Percentiles rank a stretch among this genome's conserved stretches.
Conservation (phyloP, 1,140 invertebrate species). For the Matsumurasca onukii region DNA sequence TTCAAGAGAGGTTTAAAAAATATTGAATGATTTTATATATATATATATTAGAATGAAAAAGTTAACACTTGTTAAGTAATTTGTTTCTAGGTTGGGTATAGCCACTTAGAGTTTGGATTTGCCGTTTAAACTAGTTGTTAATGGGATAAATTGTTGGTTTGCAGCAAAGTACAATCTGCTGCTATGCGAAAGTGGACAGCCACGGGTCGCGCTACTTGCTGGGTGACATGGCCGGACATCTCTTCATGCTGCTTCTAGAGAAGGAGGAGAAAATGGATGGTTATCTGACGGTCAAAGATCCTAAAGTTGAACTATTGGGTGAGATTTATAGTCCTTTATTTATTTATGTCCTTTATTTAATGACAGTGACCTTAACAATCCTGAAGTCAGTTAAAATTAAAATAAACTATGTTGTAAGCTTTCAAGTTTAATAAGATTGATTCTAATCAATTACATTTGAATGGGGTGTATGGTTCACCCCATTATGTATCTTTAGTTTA, state of each 20-base stretch:
- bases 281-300: slow-evolving; percentile 75
- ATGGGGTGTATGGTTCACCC: too few species aligned
- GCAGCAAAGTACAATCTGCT: slow-evolving; percentile 91
- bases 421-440: too few species aligned
- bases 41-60: too few species aligned
- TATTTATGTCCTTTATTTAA: neutral
- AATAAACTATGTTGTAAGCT: too few species aligned
- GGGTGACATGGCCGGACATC: slow-evolving; percentile 91
- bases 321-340: slow-evolving; percentile 42
- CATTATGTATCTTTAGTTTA: too few species aligned
- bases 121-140: neutral
- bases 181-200: slow-evolving; percentile 91
- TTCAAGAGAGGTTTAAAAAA: too few species aligned
- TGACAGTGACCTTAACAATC: neutral
- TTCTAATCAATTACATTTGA: too few species aligned
- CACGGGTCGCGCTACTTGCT: slow-evolving; percentile 90
- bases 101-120: neutral
- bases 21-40: too few species aligned
- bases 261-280: slow-evolving; percentile 79
- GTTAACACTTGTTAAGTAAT: too few species aligned
- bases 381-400: too few species aligned
- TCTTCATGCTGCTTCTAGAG: slow-evolving; percentile 96
- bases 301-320: slow-evolving; percentile 92
- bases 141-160: too few species aligned
- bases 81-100: neutral